These are phyloP conservation scores for Hyphantria cunea DNA, from an alignment of 1,140 invertebrate species.

Conservation along the genomic window DNA sequence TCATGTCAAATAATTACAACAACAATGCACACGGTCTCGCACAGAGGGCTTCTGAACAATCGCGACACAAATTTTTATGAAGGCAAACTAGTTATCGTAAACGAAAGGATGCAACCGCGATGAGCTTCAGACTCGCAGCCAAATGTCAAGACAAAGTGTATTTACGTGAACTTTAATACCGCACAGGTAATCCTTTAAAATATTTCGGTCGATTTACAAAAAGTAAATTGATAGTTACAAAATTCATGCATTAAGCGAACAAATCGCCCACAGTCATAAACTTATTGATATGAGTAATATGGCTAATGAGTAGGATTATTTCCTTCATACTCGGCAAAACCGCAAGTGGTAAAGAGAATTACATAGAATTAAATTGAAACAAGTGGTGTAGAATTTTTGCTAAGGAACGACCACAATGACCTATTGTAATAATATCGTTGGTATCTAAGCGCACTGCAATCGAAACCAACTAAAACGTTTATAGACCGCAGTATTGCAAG, in stretches of 20 bases:
- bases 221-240: conserved; percentile 34
- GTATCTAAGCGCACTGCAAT: conserved; percentile 17
- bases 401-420: conserved; percentile 35
- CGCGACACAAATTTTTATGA: conserved; percentile 56
- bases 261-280: too few relatives aligned
- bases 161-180: conserved; percentile 53
- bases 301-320: conserved; percentile 38
- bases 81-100: conserved; percentile 64
- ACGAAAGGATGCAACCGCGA: conserved; percentile 63
- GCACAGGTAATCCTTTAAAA: too few relatives aligned
- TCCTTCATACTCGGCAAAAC: conserved; percentile 15
- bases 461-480: conserved; percentile 51
- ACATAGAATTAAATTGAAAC: background rate
- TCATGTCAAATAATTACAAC: conserved; percentile 55
- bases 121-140: conserved; percentile 49
- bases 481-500: conserved; percentile 41
- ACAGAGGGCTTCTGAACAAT: conserved; percentile 42
- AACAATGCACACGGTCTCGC: conserved; percentile 33
- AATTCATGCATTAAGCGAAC: conserved; percentile 38
- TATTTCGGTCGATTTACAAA: conserved; percentile 21
- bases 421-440: conserved; percentile 42
- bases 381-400: background rate
- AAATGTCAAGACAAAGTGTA: conserved; percentile 66
- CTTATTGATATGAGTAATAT: conserved; percentile 41
- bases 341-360: background rate